These are phyloP conservation scores for Hypotaenidia okinawae DNA, from an alignment of 2,797 vertebrate genomes.

Conservation along the genomic window DNA sequence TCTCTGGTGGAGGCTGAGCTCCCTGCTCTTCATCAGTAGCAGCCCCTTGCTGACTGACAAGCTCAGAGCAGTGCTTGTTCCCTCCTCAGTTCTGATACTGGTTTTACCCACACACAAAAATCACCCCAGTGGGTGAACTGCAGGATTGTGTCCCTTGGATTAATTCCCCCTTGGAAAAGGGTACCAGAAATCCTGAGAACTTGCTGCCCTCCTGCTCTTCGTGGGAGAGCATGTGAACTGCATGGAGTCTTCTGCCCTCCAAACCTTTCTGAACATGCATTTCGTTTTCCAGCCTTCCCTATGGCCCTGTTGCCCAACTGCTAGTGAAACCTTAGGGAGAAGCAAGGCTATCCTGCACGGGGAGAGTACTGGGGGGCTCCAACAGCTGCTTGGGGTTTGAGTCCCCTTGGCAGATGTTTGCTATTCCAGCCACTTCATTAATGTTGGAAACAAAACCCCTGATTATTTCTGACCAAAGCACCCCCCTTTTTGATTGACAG, in stretches of 20 bases:
- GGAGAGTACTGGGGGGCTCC: constrained; percentile 62
- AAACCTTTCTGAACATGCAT: not conserved
- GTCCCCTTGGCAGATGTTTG: constrained; percentile 79
- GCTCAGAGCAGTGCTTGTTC: not conserved
- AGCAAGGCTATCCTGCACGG: not conserved
- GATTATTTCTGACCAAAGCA: constrained; percentile 71
- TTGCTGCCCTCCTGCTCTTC: rapidly evolving
- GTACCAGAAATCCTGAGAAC: not conserved
- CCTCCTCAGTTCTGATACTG: not conserved
- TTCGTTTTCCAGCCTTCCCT: not conserved
- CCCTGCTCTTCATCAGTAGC: not conserved
- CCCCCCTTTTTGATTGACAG: constrained; percentile 74
- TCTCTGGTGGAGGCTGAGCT: not conserved
- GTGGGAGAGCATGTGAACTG: not conserved
- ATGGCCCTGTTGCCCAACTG: not conserved
- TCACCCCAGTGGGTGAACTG: not conserved
- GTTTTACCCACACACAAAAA: not conserved
- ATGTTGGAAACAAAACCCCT: constrained; percentile 79
- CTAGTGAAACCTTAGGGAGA: not conserved
- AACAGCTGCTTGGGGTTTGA: constrained; percentile 79
- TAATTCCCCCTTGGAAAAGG: not conserved
- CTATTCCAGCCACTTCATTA: constrained; percentile 80
- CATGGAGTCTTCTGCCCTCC: not conserved
- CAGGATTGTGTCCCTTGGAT: not conserved
- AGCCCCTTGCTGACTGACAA: not conserved